Evolutionary conservation across 2,113 vertebrate genomes (phyloP), one percentile per base, ranked within the genome.

Genomic region (Leptocoma aspasia): DNA sequence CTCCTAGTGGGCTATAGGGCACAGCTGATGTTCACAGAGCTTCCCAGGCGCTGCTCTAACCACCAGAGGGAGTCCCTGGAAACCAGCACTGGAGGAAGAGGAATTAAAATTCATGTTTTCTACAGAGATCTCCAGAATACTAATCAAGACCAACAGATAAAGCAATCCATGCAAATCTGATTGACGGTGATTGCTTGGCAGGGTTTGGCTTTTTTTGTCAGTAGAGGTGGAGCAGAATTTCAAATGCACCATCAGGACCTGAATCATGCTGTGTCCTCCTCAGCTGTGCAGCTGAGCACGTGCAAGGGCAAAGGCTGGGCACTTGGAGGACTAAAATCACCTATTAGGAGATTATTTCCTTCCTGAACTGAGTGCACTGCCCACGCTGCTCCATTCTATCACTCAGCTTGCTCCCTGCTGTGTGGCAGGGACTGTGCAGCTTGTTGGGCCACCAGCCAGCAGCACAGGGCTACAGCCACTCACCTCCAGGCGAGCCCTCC

Each of bases 1-100:
- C 37, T 49, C 10, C 24, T 0, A 22, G 17, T 1, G 0, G 0
- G 23, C 50, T 12, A n/a, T 4, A 10, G 0, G 4, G 17, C 72
- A 45, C 44, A 44, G 53, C 23, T 0, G 9, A 28, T 0, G 27
- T 0, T 50, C 16, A 2, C 6, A 1, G 2, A 5, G 42, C 10
- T 56, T 65, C n/a, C 19, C 37, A 20, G 37, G 37, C 26, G 3
- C 59, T 39, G 59, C 59, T 39, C 17, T 50, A 17, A 37, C 91
- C 94, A 84, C 69, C 89, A 95, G 95, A 91, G 86, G 93, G 86
- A 88, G 90, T 1, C 12, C 42, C 59, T 60, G 92, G 35, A 61
- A 96, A 66, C 39, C 82, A 70, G 63, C 76, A 13, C 23, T 0
- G 21, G 18, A 82, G 35, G 33, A 82, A 90, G 64, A 0, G 0